Evolutionary conservation across 2,797 vertebrate species (phyloP).

Genomic region (Otolemur crassicaudatus): DNA sequence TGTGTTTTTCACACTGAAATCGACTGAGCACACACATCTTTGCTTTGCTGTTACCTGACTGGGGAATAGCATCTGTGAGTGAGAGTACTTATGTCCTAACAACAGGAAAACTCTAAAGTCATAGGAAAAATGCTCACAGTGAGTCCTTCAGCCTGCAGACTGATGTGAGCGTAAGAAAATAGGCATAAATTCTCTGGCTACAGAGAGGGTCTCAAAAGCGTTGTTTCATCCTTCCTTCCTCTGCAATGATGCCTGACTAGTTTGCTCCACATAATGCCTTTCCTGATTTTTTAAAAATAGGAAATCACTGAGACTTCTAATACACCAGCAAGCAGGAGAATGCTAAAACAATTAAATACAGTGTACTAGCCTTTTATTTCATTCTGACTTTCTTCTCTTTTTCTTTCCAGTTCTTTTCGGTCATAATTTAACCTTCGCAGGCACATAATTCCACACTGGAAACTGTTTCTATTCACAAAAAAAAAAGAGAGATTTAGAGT

Average conservation of each 20-base stretch:
- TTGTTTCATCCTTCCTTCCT: no score
- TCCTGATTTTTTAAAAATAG: neutral
- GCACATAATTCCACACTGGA: slow-evolving; percentile 98
- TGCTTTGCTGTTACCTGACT: neutral
- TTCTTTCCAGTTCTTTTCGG: slow-evolving; percentile 95
- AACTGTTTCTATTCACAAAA: slow-evolving; percentile 93
- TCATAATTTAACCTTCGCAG: slow-evolving; percentile 97
- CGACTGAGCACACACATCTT: rapidly evolving
- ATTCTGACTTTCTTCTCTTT: slow-evolving; percentile 92
- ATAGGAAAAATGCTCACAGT: rapidly evolving
- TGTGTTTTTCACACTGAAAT: rapidly evolving
- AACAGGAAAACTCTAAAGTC: neutral
- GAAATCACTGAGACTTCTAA: neutral
- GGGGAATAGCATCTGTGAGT: neutral
- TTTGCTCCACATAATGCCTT: neutral
- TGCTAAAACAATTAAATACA: rapidly evolving
- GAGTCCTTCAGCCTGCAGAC: neutral
- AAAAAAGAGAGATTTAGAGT: neutral
- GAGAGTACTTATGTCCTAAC: rapidly evolving
- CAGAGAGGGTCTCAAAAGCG: rapidly evolving
- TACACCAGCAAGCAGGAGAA: neutral
- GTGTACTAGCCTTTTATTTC: slow-evolving; percentile 91
- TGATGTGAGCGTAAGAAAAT: rapidly evolving
- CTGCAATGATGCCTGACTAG: rapidly evolving
- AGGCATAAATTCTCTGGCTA: neutral